Percentiles rank a stretch among this genome's conserved stretches.
phyloP scores from a whole-genome alignment of 2,888 invertebrate species.

The Troglohyphantes excavatus region DNA sequence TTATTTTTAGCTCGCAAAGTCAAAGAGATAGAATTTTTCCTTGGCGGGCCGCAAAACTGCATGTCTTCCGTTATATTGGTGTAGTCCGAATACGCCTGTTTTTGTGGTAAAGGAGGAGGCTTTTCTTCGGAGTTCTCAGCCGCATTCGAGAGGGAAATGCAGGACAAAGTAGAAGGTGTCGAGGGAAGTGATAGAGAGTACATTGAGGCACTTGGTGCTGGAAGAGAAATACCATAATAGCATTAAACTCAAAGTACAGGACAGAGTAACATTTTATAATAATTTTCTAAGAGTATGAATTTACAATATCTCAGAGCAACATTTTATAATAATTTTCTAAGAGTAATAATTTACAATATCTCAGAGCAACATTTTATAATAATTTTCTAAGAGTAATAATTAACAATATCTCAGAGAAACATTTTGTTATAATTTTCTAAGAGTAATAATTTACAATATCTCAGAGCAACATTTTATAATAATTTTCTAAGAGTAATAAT shows the following conservation, averaged over 20 bases:
- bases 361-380: too few species aligned
- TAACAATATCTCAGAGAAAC: too few species aligned
- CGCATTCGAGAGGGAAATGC: slow-evolving; percentile 46
- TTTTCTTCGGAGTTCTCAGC: slow-evolving; percentile 78
- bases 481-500: too few species aligned
- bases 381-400: too few species aligned
- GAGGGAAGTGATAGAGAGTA: slow-evolving; percentile 78
- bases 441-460: too few species aligned
- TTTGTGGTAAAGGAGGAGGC: slow-evolving; percentile 80
- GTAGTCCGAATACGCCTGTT: slow-evolving; percentile 79
- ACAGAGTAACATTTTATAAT: neutral
- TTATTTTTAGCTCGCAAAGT: slow-evolving; percentile 77
- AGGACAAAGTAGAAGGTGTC: slow-evolving; percentile 67
- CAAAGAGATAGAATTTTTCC: slow-evolving; percentile 78
- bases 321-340: too few species aligned
- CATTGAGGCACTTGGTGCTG: slow-evolving; percentile 73
- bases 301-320: too few species aligned
- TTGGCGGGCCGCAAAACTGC: slow-evolving; percentile 57
- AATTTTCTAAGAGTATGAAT: too few species aligned
- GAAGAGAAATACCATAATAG: neutral
- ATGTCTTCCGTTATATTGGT: slow-evolving; percentile 79
- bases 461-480: too few species aligned
- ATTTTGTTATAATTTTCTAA: too few species aligned
- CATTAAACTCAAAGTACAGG: neutral
- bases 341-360: too few species aligned